Evolutionary conservation across 2,888 invertebrate species (phyloP).

Genomic region (Calliphora vomitoria): DNA sequence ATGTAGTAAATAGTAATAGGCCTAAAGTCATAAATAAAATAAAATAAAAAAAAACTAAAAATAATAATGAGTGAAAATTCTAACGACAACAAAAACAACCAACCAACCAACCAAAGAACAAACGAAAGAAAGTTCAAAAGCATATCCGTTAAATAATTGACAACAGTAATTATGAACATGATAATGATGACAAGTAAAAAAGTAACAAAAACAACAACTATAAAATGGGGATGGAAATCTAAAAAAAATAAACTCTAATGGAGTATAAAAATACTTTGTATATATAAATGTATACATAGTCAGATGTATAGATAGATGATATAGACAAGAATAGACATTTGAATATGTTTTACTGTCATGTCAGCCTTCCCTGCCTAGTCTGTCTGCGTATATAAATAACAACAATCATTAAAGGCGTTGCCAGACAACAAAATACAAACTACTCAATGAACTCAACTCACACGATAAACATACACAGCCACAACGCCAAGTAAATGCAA

Average conservation of each 20-base stretch:
- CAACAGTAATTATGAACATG: conserved; percentile 59
- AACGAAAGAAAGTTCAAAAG: conserved; percentile 48
- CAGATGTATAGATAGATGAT: conserved; percentile 7
- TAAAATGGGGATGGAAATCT: conserved; percentile 74
- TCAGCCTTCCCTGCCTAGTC: conserved; percentile 4
- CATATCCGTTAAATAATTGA: conserved; percentile 66
- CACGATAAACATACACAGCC: conserved; percentile 72
- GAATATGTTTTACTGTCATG: conserved; percentile 4
- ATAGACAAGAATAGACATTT: conserved; percentile 3
- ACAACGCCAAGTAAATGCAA: neutral
- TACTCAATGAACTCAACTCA: conserved; percentile 42
- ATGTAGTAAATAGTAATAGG: conserved; percentile 48
- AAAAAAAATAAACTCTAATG: conserved; percentile 46
- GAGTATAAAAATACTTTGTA: conserved; percentile 42
- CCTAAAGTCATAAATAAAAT: conserved; percentile 53
- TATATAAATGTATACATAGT: conserved; percentile 10
- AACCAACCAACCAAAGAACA: neutral
- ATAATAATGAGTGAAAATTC: conserved; percentile 48
- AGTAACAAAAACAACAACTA: conserved; percentile 40
- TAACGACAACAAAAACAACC: conserved; percentile 48
- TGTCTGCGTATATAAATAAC: conserved; percentile 77
- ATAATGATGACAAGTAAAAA: conserved; percentile 41
- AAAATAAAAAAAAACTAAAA: conserved; percentile 51
- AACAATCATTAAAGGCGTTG: conserved; percentile 83
- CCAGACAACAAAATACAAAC: conserved; percentile 77